These are phyloP conservation scores for Dendrocincla fuliginosa DNA, from an alignment of 2,797 vertebrate species.

Conservation along the genomic window DNA sequence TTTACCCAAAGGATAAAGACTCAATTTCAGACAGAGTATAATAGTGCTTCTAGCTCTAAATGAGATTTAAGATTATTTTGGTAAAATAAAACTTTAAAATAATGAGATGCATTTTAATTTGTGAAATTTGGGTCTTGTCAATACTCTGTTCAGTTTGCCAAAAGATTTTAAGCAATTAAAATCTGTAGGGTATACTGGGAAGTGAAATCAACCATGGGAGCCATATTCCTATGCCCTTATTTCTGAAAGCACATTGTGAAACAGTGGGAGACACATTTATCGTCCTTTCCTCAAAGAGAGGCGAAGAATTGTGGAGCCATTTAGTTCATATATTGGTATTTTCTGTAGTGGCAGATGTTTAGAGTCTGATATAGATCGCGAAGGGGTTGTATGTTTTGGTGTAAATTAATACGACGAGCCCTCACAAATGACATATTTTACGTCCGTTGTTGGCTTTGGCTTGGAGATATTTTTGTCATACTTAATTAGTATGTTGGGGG, in stretches of 20 bases:
- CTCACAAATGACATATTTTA: neutral
- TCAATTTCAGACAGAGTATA: neutral
- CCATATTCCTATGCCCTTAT: neutral
- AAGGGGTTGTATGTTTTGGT: neutral
- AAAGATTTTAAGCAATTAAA: neutral
- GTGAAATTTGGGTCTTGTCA: neutral
- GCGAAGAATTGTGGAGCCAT: neutral
- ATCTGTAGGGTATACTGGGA: neutral
- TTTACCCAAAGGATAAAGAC: neutral
- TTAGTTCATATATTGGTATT: neutral
- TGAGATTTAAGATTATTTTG: neutral
- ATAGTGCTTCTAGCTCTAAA: neutral
- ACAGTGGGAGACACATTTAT: neutral
- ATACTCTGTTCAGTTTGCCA: neutral
- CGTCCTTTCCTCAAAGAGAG: neutral
- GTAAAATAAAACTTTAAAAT: neutral
- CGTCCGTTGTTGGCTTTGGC: neutral
- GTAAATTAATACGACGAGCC: neutral
- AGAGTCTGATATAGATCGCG: neutral
- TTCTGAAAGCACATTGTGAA: neutral
- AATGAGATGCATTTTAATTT: neutral
- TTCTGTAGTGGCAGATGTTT: neutral
- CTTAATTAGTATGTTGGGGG: neutral
- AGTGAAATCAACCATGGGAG: neutral
- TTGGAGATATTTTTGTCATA: neutral